A percentile compares a stretch with the other conserved stretches of the same genome.
These are phyloP conservation scores for Eilema depressum DNA, from an alignment of 2,888 invertebrate genomes.

Conservation along the genomic window DNA sequence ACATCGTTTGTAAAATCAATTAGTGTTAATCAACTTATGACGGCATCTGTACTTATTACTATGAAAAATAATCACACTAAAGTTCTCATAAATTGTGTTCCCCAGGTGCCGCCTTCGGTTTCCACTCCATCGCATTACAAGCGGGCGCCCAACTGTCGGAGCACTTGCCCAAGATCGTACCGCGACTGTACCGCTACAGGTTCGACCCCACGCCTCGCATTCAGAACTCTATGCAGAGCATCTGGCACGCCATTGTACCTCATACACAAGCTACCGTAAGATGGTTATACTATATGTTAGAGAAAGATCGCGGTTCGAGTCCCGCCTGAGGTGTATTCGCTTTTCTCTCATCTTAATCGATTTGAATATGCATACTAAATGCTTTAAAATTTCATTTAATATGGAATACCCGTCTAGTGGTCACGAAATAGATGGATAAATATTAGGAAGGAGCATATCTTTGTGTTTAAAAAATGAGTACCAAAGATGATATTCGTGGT, in stretches of 20 bases:
- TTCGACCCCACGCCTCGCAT: slow-evolving; percentile 97
- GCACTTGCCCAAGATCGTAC: slow-evolving; percentile 94
- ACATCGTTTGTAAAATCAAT: too few species aligned
- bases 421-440: neutral
- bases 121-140: slow-evolving; percentile 94
- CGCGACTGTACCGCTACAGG: slow-evolving; percentile 94
- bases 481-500: too few species aligned
- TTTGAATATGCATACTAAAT: too few species aligned
- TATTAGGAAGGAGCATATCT: too few species aligned
- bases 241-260: slow-evolving; percentile 96
- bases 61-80: neutral
- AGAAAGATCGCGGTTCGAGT: too few species aligned
- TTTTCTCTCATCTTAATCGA: too few species aligned
- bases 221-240: slow-evolving; percentile 97
- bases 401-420: neutral
- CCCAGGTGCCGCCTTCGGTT: slow-evolving; percentile 96
- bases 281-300: slow-evolving; percentile 6
- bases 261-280: slow-evolving; percentile 93
- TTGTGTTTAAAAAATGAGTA: too few species aligned
- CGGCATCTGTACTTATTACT: neutral
- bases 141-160: slow-evolving; percentile 94
- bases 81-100: neutral
- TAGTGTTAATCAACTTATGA: neutral
- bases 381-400: too few species aligned
- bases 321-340: too few species aligned